Conservation (phyloP, 2,888 invertebrate species). For the Leptinotarsa rubiginosa region DNA sequence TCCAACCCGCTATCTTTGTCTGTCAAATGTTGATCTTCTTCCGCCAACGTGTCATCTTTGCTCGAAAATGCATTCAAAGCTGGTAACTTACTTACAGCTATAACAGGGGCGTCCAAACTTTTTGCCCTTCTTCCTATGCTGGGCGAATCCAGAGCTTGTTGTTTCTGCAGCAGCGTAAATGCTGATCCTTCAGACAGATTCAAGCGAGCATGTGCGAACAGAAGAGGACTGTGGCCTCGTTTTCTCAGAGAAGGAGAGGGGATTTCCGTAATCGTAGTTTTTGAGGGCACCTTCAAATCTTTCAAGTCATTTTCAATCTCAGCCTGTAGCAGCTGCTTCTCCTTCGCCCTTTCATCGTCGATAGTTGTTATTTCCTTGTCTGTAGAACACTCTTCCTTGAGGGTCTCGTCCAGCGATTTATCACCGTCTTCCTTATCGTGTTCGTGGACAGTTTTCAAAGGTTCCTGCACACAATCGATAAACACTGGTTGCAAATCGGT, state of each 20-base stretch:
- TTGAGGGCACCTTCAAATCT: conserved; percentile 63
- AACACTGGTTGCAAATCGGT: conserved; percentile 67
- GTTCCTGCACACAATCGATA: conserved; percentile 57
- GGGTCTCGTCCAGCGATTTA: conserved; percentile 61
- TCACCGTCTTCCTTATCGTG: conserved; percentile 59
- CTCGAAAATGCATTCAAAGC: conserved; percentile 89
- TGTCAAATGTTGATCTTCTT: conserved; percentile 72
- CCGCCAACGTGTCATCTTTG: conserved; percentile 88
- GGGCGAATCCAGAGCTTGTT: conserved; percentile 82
- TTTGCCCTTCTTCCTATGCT: conserved; percentile 82
- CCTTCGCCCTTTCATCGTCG: conserved; percentile 59
- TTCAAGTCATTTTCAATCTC: conserved; percentile 64
- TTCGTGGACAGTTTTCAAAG: conserved; percentile 59
- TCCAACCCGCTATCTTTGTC: conserved; percentile 52
- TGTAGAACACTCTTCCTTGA: conserved; percentile 55
- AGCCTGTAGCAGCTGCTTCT: conserved; percentile 60
- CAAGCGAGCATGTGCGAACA: conserved; percentile 83
- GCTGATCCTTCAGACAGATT: conserved; percentile 89
- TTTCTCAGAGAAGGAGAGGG: conserved; percentile 77
- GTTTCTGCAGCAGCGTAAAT: conserved; percentile 79
- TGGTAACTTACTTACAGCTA: conserved; percentile 82
- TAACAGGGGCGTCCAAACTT: conserved; percentile 86
- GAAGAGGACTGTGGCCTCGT: conserved; percentile 80
- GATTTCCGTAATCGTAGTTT: conserved; percentile 75
- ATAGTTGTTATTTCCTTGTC: conserved; percentile 52